These are phyloP conservation scores for Melanostigma gelatinosum DNA, from an alignment of 2,113 vertebrate species.

Conservation along the genomic window DNA sequence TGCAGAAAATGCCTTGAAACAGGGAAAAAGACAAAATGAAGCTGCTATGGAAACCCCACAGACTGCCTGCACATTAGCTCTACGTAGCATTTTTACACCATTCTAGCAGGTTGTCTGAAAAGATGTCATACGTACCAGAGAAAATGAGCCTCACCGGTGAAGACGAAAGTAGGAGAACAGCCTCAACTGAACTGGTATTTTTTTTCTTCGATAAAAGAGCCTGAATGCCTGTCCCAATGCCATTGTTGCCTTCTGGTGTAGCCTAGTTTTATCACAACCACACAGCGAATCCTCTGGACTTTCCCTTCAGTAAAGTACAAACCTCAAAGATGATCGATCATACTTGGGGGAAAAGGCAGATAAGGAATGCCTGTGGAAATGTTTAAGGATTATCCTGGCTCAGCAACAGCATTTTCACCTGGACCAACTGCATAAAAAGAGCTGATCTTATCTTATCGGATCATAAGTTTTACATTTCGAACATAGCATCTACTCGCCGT, in stretches of 20 bases:
- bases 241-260: slow-evolving; percentile 36
- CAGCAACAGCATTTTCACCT: slow-evolving; percentile 16
- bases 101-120: not conserved
- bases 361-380: slow-evolving; percentile 4
- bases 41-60: not conserved
- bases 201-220: slow-evolving; percentile 1
- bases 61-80: not conserved
- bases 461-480: not conserved
- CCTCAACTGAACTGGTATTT: slow-evolving; percentile 7
- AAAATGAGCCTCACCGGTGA: not conserved
- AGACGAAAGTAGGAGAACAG: slow-evolving; percentile 2
- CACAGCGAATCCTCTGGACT: not conserved
- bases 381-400: slow-evolving; percentile 17
- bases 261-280: slow-evolving; percentile 12
- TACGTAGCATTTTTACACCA: not conserved
- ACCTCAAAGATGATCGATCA: no score
- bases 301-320: not conserved
- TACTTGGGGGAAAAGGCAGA: not conserved
- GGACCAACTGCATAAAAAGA: not conserved
- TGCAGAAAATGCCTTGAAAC: not conserved
- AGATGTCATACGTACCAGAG: not conserved
- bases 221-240: slow-evolving; percentile 26
- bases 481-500: not conserved
- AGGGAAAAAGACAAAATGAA: not conserved
- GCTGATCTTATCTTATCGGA: not conserved